Evolutionary conservation across 2,888 invertebrate genomes (phyloP), one percentile per base, ranked within the genome.

Genomic region (Torymus auratus): DNA sequence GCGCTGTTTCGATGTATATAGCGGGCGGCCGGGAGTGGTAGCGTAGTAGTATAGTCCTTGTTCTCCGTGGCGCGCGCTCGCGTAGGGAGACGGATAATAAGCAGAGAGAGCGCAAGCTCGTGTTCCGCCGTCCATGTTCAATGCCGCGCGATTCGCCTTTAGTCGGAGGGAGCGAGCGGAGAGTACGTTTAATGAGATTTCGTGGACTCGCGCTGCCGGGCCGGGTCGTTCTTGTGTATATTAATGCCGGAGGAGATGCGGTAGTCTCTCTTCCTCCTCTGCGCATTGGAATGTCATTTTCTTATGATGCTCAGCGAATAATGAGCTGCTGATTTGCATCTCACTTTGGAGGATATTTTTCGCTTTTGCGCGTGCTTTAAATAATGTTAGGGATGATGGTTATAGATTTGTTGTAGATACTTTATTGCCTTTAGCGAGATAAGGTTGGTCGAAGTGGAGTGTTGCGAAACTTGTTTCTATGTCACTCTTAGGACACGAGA

Each of bases 101-200:
- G 41, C 41, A 41, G 41, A 5, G 41, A 5, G 41, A 4, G 41
- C 41, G 61, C 11, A 13, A n/a, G 60, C 71, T 58, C 23, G 12
- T 60, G 70, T 60, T 58, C 50, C 12, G 17, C 56, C 12, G 58
- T 60, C 28, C 52, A 4, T n/a, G 52, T 61, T 62, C 71, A 15
- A 72, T 62, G 70, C 41, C 20, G 12, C 23, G 11, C 28, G 23
- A 10, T 56, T 28, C 20, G 7, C 60, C 17, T 23, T 52, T 41
- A 61, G 52, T 53, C 60, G 20, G 3, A 15, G 2, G 2, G 10
- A 41, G 41, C 5, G 7, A 4, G 41, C 5, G 5, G 7, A 10
- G 41, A 41, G 41, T 41, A 10, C 60, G 60, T n/a, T n/a, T 72
- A 72, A 72, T 72, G 61, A 62, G 61, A 72, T 72, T 61, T 61